Conservation (phyloP, 1,140 invertebrate species). For the Scaptodrosophila lebanonensis region DNA sequence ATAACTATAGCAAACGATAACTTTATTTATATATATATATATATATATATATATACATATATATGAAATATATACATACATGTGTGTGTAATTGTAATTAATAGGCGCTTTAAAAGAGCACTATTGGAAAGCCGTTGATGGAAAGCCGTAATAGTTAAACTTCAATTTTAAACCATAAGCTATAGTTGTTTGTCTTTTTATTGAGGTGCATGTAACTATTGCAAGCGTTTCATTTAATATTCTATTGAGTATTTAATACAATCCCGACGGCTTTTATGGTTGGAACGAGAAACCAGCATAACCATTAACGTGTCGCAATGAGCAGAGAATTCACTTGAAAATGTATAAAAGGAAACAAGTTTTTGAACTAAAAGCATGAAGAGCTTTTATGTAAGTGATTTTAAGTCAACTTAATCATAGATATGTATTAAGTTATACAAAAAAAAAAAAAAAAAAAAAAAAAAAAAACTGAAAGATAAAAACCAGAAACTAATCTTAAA, state of each 20-base stretch:
- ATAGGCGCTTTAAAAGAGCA: too few species aligned
- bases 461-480: not conserved
- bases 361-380: slow-evolving; percentile 17
- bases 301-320: too few species aligned
- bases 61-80: slow-evolving; percentile 9
- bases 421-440: slow-evolving; percentile 16
- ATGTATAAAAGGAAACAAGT: slow-evolving; percentile 10
- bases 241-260: too few species aligned
- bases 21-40: slow-evolving; percentile 27
- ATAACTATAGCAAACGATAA: too few species aligned
- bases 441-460: slow-evolving; percentile 6
- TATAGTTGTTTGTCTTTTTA: slow-evolving; percentile 13
- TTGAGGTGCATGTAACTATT: too few species aligned
- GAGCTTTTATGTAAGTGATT: slow-evolving; percentile 42
- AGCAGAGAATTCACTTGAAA: slow-evolving; percentile 23
- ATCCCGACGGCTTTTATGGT: too few species aligned
- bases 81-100: slow-evolving; percentile 5
- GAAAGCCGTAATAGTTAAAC: too few species aligned
- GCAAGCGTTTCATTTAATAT: too few species aligned
- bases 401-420: slow-evolving; percentile 27
- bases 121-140: too few species aligned
- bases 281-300: too few species aligned
- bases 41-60: slow-evolving; percentile 2
- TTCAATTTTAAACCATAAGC: too few species aligned
- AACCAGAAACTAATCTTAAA: slow-evolving; percentile 14